A percentile compares a stretch with the other conserved stretches of the same genome.
Conservation (phyloP, 37 sponge, comb jelly and placozoan genomes). For the Cliona cf. orientalis region DNA sequence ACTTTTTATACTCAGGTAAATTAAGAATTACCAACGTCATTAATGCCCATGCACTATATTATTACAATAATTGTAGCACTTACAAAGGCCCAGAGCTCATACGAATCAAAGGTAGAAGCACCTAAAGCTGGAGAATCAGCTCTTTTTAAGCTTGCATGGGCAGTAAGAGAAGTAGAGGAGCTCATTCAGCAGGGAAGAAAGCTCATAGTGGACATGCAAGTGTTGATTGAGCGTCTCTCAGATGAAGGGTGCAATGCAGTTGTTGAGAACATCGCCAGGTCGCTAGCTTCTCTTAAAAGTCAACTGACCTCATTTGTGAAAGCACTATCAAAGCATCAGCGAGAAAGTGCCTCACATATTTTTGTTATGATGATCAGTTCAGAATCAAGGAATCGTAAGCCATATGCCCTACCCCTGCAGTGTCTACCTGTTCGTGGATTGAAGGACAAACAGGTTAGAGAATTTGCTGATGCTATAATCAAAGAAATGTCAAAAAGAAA, state of each 20-base stretch:
- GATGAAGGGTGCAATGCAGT: not conserved
- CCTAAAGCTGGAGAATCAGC: not conserved
- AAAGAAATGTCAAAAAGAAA: not conserved
- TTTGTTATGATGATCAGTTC: slow-evolving; percentile 51
- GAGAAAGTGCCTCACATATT: slow-evolving; percentile 37
- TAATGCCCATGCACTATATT: not conserved
- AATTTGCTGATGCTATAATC: not conserved
- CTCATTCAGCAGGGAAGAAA: not conserved
- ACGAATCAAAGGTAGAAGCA: not conserved
- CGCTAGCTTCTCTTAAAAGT: not conserved
- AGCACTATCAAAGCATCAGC: slow-evolving; percentile 1
- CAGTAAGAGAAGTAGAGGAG: not conserved
- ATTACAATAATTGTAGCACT: not conserved
- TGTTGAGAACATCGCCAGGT: not conserved
- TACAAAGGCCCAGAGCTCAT: not conserved
- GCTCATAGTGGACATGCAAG: not conserved
- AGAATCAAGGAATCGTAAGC: slow-evolving; percentile 16
- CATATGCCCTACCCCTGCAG: slow-evolving; percentile 42
- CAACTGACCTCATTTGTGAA: not conserved
- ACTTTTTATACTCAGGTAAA: not conserved
- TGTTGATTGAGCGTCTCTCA: not conserved
- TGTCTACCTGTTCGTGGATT: slow-evolving; percentile 30
- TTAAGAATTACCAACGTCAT: not conserved
- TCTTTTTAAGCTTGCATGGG: not conserved
- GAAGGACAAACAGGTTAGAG: not conserved